Evolutionary conservation across 2,888 invertebrate genomes (phyloP), one percentile per base, ranked within the genome.

Genomic region (Elmis aenea): DNA sequence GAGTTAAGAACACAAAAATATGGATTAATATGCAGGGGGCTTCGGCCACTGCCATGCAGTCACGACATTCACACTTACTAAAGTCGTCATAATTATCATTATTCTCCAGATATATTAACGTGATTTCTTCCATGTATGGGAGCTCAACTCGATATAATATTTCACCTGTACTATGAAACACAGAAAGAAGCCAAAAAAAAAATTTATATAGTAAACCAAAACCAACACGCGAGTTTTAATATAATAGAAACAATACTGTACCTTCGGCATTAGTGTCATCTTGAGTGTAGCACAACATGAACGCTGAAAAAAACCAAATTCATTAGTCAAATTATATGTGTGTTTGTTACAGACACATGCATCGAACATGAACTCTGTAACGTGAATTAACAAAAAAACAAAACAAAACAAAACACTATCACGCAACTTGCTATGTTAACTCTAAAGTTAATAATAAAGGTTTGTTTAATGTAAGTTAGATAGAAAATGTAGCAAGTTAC

Each of bases 221-320:
- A 51, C 49, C 50, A 39, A 40, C 39, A 50, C 55, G 55, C 54
- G 35, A 45, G 28, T 39, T 33, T 39, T 10, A 38, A 27, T 18
- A 30, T 36, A 29, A 21, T 24, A 52, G 54, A 59, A 55, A 47
- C 33, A 50, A 62, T 64, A 68, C 66, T 66, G 60, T 85, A 89
- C 89, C 89, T 83, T 89, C 89, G 66, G 85, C 80, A 70, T 85
- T 86, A 63, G 86, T 78, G 71, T 89, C 89, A 76, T 89, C 89
- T 76, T 89, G 89, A 61, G 89, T 88, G 77, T 89, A 89, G 80
- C 89, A 89, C 76, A 89, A 81, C 89, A 89, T 89, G 82, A 88
- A 89, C 72, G 89, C 89, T 89, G 82, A 67, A 86, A 84, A 74
- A 78, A 72, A 77, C 70, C 61, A 66, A 62, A 57, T 14, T 15